Conservation (phyloP, 1,140 invertebrate genomes). For the Zaprionus inermis region DNA sequence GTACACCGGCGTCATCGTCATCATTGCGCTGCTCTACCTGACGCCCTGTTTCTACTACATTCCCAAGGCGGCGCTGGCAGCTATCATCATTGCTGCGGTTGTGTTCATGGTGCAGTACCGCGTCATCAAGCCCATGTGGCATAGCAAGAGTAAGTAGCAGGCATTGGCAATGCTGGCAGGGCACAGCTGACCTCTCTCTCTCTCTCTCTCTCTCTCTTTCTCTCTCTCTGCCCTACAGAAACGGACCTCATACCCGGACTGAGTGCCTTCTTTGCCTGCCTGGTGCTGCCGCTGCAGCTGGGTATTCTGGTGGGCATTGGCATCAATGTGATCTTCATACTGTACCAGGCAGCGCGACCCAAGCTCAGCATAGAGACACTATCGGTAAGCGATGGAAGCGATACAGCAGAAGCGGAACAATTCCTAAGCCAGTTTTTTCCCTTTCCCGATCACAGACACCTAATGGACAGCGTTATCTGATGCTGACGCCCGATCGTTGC, state of each 20-base stretch:
- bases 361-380: slow-evolving; percentile 91
- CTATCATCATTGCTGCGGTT: slow-evolving; percentile 94
- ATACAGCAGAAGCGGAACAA: background rate
- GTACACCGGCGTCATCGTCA: slow-evolving; percentile 88
- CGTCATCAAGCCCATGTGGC: slow-evolving; percentile 92
- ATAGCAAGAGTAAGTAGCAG: slow-evolving; percentile 88
- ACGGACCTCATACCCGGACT: slow-evolving; percentile 93
- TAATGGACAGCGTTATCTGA: slow-evolving; percentile 89
- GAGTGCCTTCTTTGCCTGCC: slow-evolving; percentile 92
- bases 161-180: too few relatives aligned
- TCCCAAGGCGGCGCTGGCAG: slow-evolving; percentile 90
- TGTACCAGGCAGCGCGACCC: slow-evolving; percentile 95
- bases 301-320: slow-evolving; percentile 95
- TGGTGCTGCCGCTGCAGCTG: slow-evolving; percentile 93
- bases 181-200: too few relatives aligned
- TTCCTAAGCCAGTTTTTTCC: background rate
- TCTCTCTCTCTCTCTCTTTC: too few relatives aligned
- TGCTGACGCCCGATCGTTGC: slow-evolving; percentile 93
- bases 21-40: slow-evolving; percentile 89
- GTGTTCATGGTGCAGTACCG: slow-evolving; percentile 93
- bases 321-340: slow-evolving; percentile 93
- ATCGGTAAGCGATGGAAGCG: too few relatives aligned
- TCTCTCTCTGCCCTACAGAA: slow-evolving; percentile 86
- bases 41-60: slow-evolving; percentile 93
- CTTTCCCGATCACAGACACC: slow-evolving; percentile 86